Percentiles rank a stretch among this genome's conserved stretches.
phyloP scores from a whole-genome alignment of 2,113 vertebrate genomes.

The Corythaixoides concolor region DNA sequence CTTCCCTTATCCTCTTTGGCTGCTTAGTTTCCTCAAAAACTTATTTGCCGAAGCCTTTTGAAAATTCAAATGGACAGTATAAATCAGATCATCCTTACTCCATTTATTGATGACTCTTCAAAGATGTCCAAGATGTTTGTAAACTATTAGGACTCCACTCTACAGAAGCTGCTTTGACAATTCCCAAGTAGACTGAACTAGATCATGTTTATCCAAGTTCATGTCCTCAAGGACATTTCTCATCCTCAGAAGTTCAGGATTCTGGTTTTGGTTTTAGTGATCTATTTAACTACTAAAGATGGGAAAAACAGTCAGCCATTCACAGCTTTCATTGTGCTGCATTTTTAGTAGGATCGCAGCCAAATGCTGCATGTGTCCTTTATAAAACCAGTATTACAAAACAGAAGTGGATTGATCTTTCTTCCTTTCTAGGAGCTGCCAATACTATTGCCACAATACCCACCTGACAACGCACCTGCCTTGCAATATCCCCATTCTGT shows the following conservation, averaged over 20 bases:
- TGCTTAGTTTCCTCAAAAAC: not conserved
- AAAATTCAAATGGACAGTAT: not conserved
- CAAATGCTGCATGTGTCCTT: not conserved
- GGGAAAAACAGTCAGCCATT: not conserved
- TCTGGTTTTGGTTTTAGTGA: not conserved
- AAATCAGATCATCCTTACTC: not conserved
- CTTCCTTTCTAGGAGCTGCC: not conserved
- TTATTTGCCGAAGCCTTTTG: not conserved
- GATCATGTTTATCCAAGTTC: not conserved
- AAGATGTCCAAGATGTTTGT: not conserved
- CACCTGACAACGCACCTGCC: not conserved
- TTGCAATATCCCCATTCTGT: not conserved
- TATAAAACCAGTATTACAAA: not conserved
- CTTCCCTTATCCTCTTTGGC: not conserved
- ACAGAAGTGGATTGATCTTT: not conserved
- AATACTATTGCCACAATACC: not conserved
- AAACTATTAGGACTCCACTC: not conserved
- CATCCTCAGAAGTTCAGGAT: not conserved
- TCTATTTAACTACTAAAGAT: not conserved
- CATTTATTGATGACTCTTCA: not conserved
- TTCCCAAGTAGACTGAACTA: not conserved
- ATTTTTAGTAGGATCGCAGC: not conserved
- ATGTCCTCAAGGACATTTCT: not conserved
- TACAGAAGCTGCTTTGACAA: not conserved
- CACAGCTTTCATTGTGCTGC: not conserved